These are phyloP conservation scores for Rhadinocentrus ornatus DNA, from an alignment of 2,797 vertebrate species.

Conservation along the genomic window DNA sequence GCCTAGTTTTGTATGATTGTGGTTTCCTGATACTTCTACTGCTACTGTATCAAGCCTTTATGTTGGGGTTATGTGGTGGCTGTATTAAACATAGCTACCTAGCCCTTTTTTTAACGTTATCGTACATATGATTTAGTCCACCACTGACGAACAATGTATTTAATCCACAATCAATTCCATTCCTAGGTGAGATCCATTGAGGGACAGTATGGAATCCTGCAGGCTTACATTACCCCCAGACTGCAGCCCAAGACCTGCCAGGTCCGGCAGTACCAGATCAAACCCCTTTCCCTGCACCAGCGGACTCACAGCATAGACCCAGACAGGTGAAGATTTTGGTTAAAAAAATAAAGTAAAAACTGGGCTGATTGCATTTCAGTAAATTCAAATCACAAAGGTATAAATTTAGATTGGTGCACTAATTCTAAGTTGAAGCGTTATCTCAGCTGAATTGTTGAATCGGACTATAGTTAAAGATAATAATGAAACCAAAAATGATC, in stretches of 20 bases:
- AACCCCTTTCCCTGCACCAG: slow-evolving; percentile 97
- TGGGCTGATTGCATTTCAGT: not conserved
- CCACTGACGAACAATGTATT: not conserved
- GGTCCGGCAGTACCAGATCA: slow-evolving; percentile 94
- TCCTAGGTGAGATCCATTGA: slow-evolving; percentile 95
- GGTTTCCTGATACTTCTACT: not conserved
- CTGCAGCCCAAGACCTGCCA: slow-evolving; percentile 99
- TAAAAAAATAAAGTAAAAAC: not conserved
- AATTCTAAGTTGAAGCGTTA: not conserved
- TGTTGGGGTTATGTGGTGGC: not conserved
- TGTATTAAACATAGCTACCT: not conserved
- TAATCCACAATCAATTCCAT: slow-evolving; percentile 14
- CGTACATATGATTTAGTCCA: not conserved
- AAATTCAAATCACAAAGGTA: not conserved
- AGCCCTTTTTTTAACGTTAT: not conserved
- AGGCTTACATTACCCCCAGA: slow-evolving; percentile 94
- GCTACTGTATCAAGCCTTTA: not conserved
- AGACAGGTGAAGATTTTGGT: slow-evolving; percentile 83
- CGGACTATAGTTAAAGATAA: not conserved
- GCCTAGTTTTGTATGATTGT: not conserved
- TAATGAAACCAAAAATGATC: not conserved
- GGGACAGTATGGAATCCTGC: slow-evolving; percentile 95
- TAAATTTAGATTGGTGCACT: not conserved
- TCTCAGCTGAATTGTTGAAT: not conserved
- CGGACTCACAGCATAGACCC: slow-evolving; percentile 90